Evolutionary conservation across 1,140 invertebrate species (phyloP).

Genomic region (Drosophila sulfurigaster): DNA sequence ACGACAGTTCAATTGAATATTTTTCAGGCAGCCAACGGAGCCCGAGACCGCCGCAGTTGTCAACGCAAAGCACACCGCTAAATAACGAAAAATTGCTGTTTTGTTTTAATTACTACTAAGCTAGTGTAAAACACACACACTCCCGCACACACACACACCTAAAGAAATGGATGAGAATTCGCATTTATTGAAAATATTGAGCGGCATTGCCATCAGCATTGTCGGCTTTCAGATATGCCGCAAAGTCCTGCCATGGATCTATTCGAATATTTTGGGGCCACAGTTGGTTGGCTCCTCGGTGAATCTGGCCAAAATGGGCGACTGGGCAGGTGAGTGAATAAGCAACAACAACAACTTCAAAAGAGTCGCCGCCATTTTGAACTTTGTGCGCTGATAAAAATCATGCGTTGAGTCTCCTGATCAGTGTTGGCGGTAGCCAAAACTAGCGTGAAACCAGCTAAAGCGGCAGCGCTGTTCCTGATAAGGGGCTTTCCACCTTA

Average conservation of each 20-base stretch:
- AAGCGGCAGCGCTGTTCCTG: neutral
- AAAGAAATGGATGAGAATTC: slow-evolving; percentile 58
- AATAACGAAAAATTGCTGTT: neutral
- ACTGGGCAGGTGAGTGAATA: slow-evolving; percentile 85
- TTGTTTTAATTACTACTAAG: neutral
- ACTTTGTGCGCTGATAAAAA: slow-evolving; percentile 13
- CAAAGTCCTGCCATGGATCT: slow-evolving; percentile 82
- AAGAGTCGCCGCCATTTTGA: slow-evolving; percentile 12
- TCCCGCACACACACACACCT: too few relatives aligned
- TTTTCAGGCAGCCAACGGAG: slow-evolving; percentile 35
- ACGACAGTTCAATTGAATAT: slow-evolving; percentile 16
- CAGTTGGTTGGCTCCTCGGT: slow-evolving; percentile 81
- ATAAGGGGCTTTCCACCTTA: slow-evolving; percentile 40
- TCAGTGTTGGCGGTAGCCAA: slow-evolving; percentile 31
- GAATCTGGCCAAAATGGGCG: slow-evolving; percentile 84
- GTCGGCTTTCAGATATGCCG: slow-evolving; percentile 73
- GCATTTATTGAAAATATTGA: slow-evolving; percentile 52
- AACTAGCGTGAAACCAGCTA: too few relatives aligned
- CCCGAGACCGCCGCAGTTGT: slow-evolving; percentile 10
- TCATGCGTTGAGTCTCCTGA: slow-evolving; percentile 25
- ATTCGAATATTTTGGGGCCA: slow-evolving; percentile 84
- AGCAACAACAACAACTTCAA: neutral
- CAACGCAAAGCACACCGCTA: neutral
- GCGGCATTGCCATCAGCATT: slow-evolving; percentile 69
- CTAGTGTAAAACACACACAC: neutral